Evolutionary conservation across 2,797 vertebrate species (phyloP), one percentile per base, ranked within the genome.

Genomic region (Aplochiton taeniatus): DNA sequence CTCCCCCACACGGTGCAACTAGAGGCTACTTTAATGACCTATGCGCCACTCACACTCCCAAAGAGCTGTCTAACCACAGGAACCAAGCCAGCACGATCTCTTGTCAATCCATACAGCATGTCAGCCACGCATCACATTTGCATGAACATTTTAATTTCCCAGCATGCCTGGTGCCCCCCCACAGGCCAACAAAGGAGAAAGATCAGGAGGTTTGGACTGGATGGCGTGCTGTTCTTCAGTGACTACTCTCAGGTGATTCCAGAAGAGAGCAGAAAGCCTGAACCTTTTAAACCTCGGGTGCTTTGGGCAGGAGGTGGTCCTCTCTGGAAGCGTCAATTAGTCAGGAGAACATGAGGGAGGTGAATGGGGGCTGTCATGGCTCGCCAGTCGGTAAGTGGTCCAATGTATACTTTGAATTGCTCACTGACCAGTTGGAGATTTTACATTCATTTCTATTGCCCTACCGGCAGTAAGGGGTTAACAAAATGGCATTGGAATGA

Each of bases 281-380:
- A 44, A 58, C 47, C 56, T 47, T 18, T 55, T 47, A 49, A 42
- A 53, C n/a, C 57, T 20, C 44, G 52, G 56, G 63, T 20, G 13
- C 44, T 58, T n/a, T 59, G 50, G 18, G 41, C 18, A 42, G 52
- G 18, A 52, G 18, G 51, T 42, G 53, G 54, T 56, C 31, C 31
- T 44, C 62, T 64, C 20, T 49, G 65, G 58, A 50, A 65, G 70
- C 64, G 74, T 69, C 72, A 72, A 79, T 77, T 75, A 83, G 65
- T 70, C 66, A 67, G 58, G 73, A 57, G 54, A 4, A 42, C 12
- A 42, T 31, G 31, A 6, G 31, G 31, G 31, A 31, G 31, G 31
- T 31, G 31, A 31, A 31, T 31, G 54, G 11, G 20, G 20, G 20
- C 54, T 57, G 54, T 42, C 20, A 41, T 4, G 41, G 19, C 20